Evolutionary conservation across 2,113 vertebrate species (phyloP).

Genomic region (Phaetusa simplex): DNA sequence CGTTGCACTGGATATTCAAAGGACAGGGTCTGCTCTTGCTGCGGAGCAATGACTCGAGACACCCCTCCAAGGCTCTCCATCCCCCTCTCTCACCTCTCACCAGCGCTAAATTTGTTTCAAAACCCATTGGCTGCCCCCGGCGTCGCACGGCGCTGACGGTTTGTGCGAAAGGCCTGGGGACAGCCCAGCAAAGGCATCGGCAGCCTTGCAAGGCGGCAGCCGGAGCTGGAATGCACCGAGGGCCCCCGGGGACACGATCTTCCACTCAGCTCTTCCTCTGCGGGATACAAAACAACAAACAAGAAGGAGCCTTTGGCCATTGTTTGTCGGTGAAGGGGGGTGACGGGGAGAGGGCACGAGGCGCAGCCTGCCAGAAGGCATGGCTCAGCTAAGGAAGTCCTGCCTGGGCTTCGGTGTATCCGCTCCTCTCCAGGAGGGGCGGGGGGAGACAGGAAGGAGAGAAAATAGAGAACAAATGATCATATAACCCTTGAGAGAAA

Average conservation of each 20-base stretch:
- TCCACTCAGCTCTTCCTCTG: conserved; percentile 46
- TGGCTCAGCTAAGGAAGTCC: conserved; percentile 66
- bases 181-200: accelerated
- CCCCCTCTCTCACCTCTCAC: background rate
- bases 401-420: conserved; percentile 59
- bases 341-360: background rate
- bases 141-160: accelerated
- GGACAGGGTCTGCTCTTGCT: background rate
- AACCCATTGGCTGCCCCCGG: accelerated
- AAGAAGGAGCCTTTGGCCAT: conserved; percentile 58
- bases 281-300: conserved; percentile 35
- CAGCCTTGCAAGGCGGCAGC: background rate
- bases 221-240: background rate
- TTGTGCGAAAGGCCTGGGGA: background rate
- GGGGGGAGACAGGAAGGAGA: conserved; percentile 58
- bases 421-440: conserved; percentile 54
- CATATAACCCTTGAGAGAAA: conserved; percentile 61
- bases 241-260: conserved; percentile 5
- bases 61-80: background rate
- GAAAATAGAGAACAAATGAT: conserved; percentile 69
- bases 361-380: conserved; percentile 46
- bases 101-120: accelerated
- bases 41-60: accelerated
- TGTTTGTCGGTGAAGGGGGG: conserved; percentile 35
- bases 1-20: accelerated